Base-by-base conservation (phyloP, 1,140 invertebrate species). In the Lepidurus couesii region DNA sequence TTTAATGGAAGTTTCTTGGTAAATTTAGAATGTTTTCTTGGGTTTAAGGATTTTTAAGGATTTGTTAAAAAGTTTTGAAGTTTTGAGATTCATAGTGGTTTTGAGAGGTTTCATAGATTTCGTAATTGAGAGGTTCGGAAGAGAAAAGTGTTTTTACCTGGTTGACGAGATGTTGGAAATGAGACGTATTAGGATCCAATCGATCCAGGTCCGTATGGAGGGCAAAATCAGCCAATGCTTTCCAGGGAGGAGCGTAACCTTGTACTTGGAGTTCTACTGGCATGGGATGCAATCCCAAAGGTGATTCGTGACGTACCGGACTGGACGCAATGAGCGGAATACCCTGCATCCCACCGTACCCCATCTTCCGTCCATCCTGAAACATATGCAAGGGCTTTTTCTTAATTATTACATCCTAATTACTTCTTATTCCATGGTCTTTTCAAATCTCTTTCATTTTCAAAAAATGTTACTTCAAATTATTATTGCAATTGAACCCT, bases 201-300 rank as follows among this genome's bases (percentile, higher is more conserved):
- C 90, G 87, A 80, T 98, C 96, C 10, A 97, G 88, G 86, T 97
- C 95, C 2, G 94, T 93, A 85, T 97, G 94, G 80, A 97, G 90
- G 77, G 95, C 96, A 86, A 97, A 98, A 84, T 98, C 96, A 44
- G 92, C 93, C 21, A 98, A 90, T 73, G 95, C 94, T 87, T 98
- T 98, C 96, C 96, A 98, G 11, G 95, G 96, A 65, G 96, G 95
- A 86, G 98, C 96, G 88, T 98, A 98, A 79, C 93, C 94, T 82
- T 96, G 95, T 44, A 98, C 95, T 85, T 97, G 94, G 53, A 65
- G 53, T 65, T 65, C 53, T 13, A 65, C 53, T 21, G 53, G 53
- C 45, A 96, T 87, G 11, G 92, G 91, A 82, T 93, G 92, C 85
- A 95, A 90, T 47, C 93, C 92, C 73, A 93, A 88, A 0, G 93